Evolutionary conservation across 2,888 invertebrate species (phyloP).

Genomic region (Gandaritis pyraliata): DNA sequence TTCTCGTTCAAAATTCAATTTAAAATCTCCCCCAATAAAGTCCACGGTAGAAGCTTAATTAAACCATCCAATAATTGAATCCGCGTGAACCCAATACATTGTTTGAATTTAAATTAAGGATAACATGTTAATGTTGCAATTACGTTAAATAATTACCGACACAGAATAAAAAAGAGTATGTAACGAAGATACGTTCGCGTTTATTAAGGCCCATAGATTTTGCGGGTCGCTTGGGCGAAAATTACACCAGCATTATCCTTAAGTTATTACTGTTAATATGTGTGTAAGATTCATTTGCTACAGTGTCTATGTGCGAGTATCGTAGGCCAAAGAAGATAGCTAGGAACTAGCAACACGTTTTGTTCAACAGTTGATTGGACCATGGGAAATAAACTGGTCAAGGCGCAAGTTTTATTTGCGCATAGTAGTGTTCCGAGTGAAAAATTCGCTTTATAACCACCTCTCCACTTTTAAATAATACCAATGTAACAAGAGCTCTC

Average conservation of each 20-base stretch:
- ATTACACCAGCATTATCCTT: constrained; percentile 78
- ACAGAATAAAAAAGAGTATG: constrained; percentile 28
- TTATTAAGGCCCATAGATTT: constrained; percentile 83
- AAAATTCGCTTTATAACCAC: too few species aligned
- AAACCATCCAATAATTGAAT: constrained; percentile 60
- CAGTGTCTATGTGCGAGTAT: neutral
- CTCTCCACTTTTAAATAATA: too few species aligned
- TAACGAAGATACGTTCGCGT: constrained; percentile 70
- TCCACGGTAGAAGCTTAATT: constrained; percentile 47
- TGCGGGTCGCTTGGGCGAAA: constrained; percentile 66
- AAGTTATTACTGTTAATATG: constrained; percentile 82
- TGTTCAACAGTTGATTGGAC: neutral
- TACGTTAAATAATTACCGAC: constrained; percentile 71
- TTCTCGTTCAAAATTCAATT: constrained; percentile 19
- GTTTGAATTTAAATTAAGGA: constrained; percentile 74
- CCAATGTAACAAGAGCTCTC: too few species aligned
- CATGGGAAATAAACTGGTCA: too few species aligned
- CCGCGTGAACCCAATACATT: constrained; percentile 50
- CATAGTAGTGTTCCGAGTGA: too few species aligned
- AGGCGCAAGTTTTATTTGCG: too few species aligned
- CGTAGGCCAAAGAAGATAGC: constrained; percentile 10
- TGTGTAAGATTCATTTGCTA: constrained; percentile 54
- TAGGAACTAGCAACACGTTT: neutral
- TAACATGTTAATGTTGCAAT: constrained; percentile 74
- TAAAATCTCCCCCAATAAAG: constrained; percentile 25